Percentiles rank a stretch among this genome's conserved stretches.
phyloP scores from a whole-genome alignment of 2,113 vertebrate species.

The Alaudala cheleensis region DNA sequence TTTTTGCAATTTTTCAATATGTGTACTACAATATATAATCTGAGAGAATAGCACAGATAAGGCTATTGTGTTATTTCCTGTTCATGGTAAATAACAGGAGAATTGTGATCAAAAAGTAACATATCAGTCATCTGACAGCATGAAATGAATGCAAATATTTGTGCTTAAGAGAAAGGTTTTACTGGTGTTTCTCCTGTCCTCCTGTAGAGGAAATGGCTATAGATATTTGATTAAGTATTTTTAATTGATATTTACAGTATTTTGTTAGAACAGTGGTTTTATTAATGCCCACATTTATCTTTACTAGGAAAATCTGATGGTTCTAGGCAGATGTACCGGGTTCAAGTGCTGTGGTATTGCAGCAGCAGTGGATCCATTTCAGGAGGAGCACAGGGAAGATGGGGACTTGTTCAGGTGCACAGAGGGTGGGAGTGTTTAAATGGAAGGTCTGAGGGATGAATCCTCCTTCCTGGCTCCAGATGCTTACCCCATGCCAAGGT shows the following conservation, averaged over 20 bases:
- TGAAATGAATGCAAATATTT: conserved; percentile 11
- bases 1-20: not conserved
- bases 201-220: not conserved
- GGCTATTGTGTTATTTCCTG: not conserved
- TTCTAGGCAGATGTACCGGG: not conserved
- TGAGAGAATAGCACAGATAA: not conserved
- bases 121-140: not conserved
- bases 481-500: rapidly evolving
- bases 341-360: not conserved
- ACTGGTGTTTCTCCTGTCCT: not conserved
- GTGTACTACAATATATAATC: not conserved
- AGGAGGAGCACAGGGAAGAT: not conserved
- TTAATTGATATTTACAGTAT: not conserved
- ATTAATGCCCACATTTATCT: not conserved
- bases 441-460: not conserved
- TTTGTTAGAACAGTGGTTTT: not conserved
- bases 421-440: not conserved
- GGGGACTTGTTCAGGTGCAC: not conserved
- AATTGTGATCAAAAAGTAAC: not conserved
- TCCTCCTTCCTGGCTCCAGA: not conserved
- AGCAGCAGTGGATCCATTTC: not conserved
- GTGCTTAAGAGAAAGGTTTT: not conserved
- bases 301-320: not conserved
- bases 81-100: not conserved
- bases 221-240: not conserved